Evolutionary conservation across 2,113 vertebrate species (phyloP).

Genomic region (Tichodroma muraria): DNA sequence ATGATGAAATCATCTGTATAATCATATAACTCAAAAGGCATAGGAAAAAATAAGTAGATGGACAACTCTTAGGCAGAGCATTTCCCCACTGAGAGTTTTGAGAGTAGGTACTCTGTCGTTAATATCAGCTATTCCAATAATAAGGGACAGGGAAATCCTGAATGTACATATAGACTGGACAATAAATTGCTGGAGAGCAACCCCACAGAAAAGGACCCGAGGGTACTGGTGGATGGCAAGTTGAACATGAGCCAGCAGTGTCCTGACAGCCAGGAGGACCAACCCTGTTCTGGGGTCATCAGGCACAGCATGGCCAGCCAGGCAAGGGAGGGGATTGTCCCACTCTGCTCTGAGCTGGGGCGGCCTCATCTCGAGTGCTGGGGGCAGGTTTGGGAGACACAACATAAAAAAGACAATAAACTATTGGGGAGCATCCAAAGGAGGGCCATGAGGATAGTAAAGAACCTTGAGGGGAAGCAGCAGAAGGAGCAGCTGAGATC

Average conservation of each 20-base stretch:
- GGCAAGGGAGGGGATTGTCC: neutral
- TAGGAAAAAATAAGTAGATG: neutral
- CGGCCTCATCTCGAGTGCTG: accelerated
- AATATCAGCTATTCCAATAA: neutral
- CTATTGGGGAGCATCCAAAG: neutral
- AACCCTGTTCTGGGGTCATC: accelerated
- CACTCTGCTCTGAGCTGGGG: accelerated
- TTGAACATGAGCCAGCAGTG: accelerated
- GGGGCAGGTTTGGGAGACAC: neutral
- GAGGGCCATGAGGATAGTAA: neutral
- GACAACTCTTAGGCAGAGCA: neutral
- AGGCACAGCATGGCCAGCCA: accelerated
- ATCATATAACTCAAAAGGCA: neutral
- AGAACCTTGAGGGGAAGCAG: neutral
- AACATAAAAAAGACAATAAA: neutral
- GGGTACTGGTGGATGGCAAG: accelerated
- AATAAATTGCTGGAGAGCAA: neutral
- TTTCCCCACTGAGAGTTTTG: neutral
- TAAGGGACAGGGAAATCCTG: neutral
- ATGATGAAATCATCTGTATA: neutral
- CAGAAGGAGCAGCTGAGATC: neutral
- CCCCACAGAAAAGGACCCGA: neutral
- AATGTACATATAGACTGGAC: accelerated
- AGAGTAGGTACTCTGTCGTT: neutral
- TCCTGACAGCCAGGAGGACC: neutral